These are phyloP conservation scores for Chaetura pelagica DNA, from an alignment of 2,113 vertebrate species.

Conservation along the genomic window DNA sequence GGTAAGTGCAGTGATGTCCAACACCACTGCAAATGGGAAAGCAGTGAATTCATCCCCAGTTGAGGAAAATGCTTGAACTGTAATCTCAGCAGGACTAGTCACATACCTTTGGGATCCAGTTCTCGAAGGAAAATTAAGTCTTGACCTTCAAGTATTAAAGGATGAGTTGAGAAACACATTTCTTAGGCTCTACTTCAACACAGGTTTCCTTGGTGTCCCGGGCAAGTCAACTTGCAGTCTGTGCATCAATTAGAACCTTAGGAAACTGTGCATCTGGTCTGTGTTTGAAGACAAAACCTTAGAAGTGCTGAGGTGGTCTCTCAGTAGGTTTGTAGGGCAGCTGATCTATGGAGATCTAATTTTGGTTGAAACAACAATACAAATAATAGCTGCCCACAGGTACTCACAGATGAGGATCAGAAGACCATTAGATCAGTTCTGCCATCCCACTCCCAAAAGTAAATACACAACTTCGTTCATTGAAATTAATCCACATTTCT, in stretches of 20 bases:
- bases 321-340: neutral
- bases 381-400: neutral
- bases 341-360: neutral
- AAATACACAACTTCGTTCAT: neutral
- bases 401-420: too few species aligned
- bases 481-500: neutral
- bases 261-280: neutral
- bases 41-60: neutral
- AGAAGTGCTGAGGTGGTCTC: rapidly evolving
- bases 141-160: neutral
- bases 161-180: neutral
- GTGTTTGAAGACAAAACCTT: neutral
- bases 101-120: neutral
- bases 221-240: rapidly evolving
- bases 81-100: neutral
- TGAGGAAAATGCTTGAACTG: neutral
- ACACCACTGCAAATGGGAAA: neutral
- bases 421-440: neutral
- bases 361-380: neutral
- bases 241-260: neutral
- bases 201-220: neutral
- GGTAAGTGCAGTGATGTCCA: neutral
- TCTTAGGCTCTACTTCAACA: neutral
- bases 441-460: neutral
- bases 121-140: neutral